Conservation (phyloP, 2,888 invertebrate genomes). For the Hydriomena furcata region DNA sequence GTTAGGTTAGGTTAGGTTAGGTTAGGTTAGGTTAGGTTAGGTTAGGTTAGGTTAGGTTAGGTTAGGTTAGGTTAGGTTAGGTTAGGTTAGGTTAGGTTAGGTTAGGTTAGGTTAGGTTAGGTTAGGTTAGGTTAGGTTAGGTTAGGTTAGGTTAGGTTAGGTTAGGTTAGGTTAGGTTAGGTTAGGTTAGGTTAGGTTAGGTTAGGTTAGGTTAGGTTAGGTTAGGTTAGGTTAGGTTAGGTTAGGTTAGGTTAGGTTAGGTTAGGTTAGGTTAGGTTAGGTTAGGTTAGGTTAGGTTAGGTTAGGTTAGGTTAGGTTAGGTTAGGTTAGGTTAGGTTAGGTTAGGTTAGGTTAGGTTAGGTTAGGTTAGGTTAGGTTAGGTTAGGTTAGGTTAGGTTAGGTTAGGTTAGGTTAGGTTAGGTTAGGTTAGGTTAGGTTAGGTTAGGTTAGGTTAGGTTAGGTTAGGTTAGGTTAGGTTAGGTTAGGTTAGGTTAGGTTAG, state of each 20-base stretch:
- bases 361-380: conserved; percentile 32
- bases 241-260: conserved; percentile 27
- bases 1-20: conserved; percentile 29
- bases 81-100: conserved; percentile 25
- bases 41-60: conserved; percentile 19
- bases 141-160: conserved; percentile 21
- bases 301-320: conserved; percentile 26
- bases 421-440: conserved; percentile 29
- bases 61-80: conserved; percentile 26
- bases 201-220: conserved; percentile 39
- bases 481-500: conserved; percentile 39
- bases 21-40: conserved; percentile 32
- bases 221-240: conserved; percentile 27
- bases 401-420: conserved; percentile 33
- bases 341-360: conserved; percentile 25
- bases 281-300: conserved; percentile 25
- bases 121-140: conserved; percentile 33
- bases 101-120: conserved; percentile 36
- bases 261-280: conserved; percentile 26
- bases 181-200: conserved; percentile 37
- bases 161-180: conserved; percentile 35
- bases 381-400: conserved; percentile 21
- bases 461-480: conserved; percentile 32
- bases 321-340: conserved; percentile 25
- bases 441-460: conserved; percentile 28